Base-by-base conservation (phyloP, 2,113 vertebrate species). In the Chaenogobius annularis region DNA sequence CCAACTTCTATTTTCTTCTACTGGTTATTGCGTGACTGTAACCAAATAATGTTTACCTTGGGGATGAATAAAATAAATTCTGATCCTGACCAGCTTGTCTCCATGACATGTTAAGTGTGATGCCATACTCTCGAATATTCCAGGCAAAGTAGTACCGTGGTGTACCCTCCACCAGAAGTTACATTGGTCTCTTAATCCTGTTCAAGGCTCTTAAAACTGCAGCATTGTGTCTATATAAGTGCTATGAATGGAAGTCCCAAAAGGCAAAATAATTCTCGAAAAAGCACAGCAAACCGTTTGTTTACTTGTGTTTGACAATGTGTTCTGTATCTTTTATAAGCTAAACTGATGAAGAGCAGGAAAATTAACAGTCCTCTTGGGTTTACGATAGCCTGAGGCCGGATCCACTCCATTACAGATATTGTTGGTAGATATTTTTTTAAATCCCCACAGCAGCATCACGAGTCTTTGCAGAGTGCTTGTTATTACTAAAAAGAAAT, bases 401-500 rank as follows among this genome's bases (percentile, higher is more conserved):
- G 10, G 17, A 35, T 40, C 35, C 17, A 20, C 15, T 63, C 15
- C n/a, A 40, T n/a, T 17, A 63, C 61, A 17, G 61, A 40, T n/a
- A 12, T 63, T n/a, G 61, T 63, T 15, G 15, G 15, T 62, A 35
- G 14, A 62, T 37, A 40, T 40, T 15, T 35, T 62, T 17, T 37
- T 63, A 20, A 54, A 63, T 40, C 11, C 35, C 61, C 61, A 63
- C 35, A 11, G 61, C 35, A 63, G 61, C 35, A 63, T 43, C 58
- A 35, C 58, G 7, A 61, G 58, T 31, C 58, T 61, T 17, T 35
- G 58, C 26, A 3, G 58, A 35, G 58, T 61, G 58, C 26, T 61
- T 61, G 23, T 61, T 61, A 61, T 17, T 15, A 40, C 58, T 63
- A 35, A 43, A 62, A 35, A 62, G 19, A 7, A 40, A 40, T 7